Percentiles rank a stretch among this genome's conserved stretches.
phyloP scores from a whole-genome alignment of 2,888 invertebrate genomes.

The Chloromyia formosa region DNA sequence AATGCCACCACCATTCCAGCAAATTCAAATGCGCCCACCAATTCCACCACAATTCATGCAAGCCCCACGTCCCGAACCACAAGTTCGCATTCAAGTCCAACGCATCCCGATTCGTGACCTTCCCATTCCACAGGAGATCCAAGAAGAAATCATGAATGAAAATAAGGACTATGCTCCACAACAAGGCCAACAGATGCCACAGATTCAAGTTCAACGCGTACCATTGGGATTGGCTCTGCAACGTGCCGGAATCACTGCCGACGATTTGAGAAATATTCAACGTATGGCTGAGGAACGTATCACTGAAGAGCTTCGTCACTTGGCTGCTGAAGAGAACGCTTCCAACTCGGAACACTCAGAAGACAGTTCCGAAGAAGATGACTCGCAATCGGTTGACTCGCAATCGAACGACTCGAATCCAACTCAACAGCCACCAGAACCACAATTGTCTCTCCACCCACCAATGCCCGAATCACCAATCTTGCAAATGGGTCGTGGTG shows the following conservation, averaged over 20 bases:
- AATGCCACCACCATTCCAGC: constrained; percentile 53
- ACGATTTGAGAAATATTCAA: constrained; percentile 63
- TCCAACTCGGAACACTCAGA: constrained; percentile 53
- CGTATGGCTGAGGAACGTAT: constrained; percentile 63
- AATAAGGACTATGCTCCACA: not conserved
- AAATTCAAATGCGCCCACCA: constrained; percentile 47
- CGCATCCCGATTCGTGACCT: constrained; percentile 65
- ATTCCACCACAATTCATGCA: constrained; percentile 62
- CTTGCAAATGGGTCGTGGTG: constrained; percentile 62
- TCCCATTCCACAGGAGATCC: constrained; percentile 61
- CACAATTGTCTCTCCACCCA: constrained; percentile 60
- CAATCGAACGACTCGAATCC: constrained; percentile 41
- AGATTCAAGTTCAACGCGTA: constrained; percentile 60
- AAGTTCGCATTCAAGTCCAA: constrained; percentile 64
- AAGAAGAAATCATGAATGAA: constrained; percentile 53
- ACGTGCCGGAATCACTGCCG: constrained; percentile 63
- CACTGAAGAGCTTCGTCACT: constrained; percentile 60
- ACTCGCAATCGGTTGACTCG: constrained; percentile 52
- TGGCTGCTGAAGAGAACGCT: constrained; percentile 57
- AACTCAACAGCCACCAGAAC: constrained; percentile 56
- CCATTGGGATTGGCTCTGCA: constrained; percentile 62
- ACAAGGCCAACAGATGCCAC: constrained; percentile 46
- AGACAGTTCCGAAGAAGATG: constrained; percentile 57
- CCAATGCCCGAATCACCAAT: constrained; percentile 61
- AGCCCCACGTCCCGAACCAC: constrained; percentile 65